These are phyloP conservation scores for Dryocosmus kuriphilus DNA, from an alignment of 2,888 invertebrate genomes.

Conservation along the genomic window DNA sequence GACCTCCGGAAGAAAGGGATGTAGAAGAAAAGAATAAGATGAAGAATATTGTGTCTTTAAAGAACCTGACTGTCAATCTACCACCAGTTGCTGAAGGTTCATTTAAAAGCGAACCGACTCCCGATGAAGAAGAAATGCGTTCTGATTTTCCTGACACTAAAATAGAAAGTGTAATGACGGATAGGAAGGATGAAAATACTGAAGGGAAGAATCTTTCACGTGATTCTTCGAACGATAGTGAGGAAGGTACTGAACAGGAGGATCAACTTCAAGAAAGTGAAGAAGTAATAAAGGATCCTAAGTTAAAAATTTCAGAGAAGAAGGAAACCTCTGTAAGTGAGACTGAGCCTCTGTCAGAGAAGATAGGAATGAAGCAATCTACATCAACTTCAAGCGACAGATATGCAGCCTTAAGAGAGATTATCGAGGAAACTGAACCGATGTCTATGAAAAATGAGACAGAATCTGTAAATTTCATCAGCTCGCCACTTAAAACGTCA, in stretches of 20 bases:
- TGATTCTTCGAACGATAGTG: conserved; percentile 54
- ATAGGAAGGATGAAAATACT: conserved; percentile 59
- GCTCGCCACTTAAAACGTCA: conserved; percentile 52
- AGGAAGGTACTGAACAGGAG: conserved; percentile 47
- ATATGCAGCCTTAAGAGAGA: conserved; percentile 90
- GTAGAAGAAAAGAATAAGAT: conserved; percentile 54
- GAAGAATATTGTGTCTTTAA: conserved; percentile 61
- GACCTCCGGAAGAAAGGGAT: conserved; percentile 52
- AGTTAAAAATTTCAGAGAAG: conserved; percentile 54
- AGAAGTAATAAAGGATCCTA: conserved; percentile 44
- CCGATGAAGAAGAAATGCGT: conserved; percentile 52
- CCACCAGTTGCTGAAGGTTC: conserved; percentile 61
- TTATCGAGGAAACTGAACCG: conserved; percentile 78
- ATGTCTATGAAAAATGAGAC: conserved; percentile 48
- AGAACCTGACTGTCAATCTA: conserved; percentile 66
- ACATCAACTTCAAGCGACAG: conserved; percentile 82
- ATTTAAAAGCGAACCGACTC: conserved; percentile 46
- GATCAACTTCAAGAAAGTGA: conserved; percentile 41
- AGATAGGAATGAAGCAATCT: conserved; percentile 78
- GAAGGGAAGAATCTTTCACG: conserved; percentile 56
- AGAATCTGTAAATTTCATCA: conserved; percentile 47
- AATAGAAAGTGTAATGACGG: conserved; percentile 42
- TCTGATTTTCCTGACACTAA: conserved; percentile 53
- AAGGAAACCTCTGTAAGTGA: background rate
- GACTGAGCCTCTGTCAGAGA: conserved; percentile 55